A percentile compares a stretch with the other conserved stretches of the same genome.
Conservation (phyloP, 2,797 vertebrate species). For the Cebuella pygmaea region DNA sequence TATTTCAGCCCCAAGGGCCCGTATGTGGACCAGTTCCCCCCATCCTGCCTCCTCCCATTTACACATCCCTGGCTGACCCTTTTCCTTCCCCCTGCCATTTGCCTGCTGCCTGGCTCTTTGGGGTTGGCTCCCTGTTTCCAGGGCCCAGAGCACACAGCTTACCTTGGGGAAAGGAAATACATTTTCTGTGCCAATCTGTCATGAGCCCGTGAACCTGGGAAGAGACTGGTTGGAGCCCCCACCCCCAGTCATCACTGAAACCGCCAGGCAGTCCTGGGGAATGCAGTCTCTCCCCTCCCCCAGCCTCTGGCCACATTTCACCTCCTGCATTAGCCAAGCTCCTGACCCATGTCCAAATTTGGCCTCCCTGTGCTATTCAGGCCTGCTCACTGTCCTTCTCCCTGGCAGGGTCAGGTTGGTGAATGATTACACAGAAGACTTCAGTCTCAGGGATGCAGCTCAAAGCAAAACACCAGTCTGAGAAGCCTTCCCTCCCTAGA, state of each 20-base stretch:
- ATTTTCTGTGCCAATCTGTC: background rate
- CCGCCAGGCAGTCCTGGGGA: background rate
- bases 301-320: conserved; percentile 52
- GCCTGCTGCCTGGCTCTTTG: background rate
- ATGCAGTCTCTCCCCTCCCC: conserved; percentile 3
- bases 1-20: background rate
- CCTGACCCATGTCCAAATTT: conserved; percentile 70
- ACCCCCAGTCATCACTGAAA: background rate
- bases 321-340: conserved; percentile 17
- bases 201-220: background rate
- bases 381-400: conserved; percentile 8
- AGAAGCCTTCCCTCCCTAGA: background rate
- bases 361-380: conserved; percentile 3
- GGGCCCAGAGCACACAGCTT: background rate
- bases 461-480: background rate
- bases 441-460: background rate
- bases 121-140: background rate
- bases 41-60: background rate
- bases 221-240: background rate
- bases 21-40: background rate
- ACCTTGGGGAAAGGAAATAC: background rate
- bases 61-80: background rate
- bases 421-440: conserved; percentile 49
- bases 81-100: background rate
- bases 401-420: background rate